These are phyloP conservation scores for Graptemys geographica DNA, from an alignment of 2,797 vertebrate genomes.

Conservation along the genomic window DNA sequence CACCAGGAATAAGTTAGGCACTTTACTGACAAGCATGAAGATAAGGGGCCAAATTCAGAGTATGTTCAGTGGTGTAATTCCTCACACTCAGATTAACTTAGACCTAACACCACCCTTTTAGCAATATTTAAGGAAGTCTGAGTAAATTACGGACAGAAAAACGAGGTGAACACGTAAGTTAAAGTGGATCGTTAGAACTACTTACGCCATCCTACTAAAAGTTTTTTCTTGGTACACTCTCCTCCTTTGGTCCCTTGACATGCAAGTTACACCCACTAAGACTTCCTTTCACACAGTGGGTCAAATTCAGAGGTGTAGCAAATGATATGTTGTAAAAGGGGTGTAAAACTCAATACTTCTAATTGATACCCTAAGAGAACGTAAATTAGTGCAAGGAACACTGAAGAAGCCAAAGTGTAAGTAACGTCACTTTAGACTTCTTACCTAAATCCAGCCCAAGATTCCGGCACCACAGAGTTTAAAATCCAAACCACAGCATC, in stretches of 20 bases:
- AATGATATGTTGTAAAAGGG: constrained; percentile 33
- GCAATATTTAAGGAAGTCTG: rapidly evolving
- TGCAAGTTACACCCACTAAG: background rate
- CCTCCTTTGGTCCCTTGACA: background rate
- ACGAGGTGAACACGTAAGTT: background rate
- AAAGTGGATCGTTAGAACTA: background rate
- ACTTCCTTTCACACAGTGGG: background rate
- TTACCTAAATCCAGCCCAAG: background rate
- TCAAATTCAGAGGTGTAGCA: background rate
- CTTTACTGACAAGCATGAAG: background rate
- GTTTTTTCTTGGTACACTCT: background rate
- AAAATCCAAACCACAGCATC: background rate
- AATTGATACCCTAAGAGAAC: constrained; percentile 52
- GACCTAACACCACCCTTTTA: background rate
- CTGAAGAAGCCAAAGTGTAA: background rate
- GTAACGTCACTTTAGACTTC: constrained; percentile 15
- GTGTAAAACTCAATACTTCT: constrained; percentile 61
- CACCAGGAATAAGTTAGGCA: background rate
- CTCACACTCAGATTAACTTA: background rate
- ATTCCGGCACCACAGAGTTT: background rate
- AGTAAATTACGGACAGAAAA: background rate
- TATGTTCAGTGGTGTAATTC: background rate
- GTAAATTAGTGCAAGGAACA: constrained; percentile 63
- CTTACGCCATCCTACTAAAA: background rate
- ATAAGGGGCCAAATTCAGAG: background rate